A percentile compares a stretch with the other conserved stretches of the same genome.
Conservation (phyloP, 2,797 vertebrate genomes). For the Paguma larvata region DNA sequence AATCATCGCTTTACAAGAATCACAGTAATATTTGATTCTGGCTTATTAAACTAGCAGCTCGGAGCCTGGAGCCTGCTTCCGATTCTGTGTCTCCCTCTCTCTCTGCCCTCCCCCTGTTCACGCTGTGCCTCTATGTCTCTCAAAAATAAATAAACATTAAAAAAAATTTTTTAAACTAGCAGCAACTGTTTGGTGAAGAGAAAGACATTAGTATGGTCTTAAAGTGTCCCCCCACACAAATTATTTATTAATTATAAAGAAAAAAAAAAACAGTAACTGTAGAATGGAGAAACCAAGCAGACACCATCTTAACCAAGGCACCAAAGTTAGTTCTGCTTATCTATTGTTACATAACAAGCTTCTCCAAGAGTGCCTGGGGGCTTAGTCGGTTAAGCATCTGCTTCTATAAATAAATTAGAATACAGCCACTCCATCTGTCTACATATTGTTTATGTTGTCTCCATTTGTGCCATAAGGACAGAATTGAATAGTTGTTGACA, state of each 20-base stretch:
- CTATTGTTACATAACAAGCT: neutral
- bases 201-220: neutral
- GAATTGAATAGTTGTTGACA: neutral
- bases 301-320: neutral
- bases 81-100: too few relatives aligned
- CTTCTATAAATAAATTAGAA: neutral
- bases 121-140: too few relatives aligned
- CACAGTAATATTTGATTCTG: neutral
- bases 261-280: neutral
- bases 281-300: neutral
- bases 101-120: too few relatives aligned
- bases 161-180: neutral
- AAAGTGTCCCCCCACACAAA: neutral
- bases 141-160: too few relatives aligned
- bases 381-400: too few relatives aligned
- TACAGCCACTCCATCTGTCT: neutral
- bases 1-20: neutral
- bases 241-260: neutral
- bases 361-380: too few relatives aligned
- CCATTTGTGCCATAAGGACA: neutral
- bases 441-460: neutral
- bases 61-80: too few relatives aligned
- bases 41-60: slow-evolving; percentile 7
- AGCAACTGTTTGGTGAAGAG: neutral
- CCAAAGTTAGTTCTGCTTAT: neutral